phyloP scores from a whole-genome alignment of 2,797 vertebrate genomes.

The Dendrocincla tyrannina region DNA sequence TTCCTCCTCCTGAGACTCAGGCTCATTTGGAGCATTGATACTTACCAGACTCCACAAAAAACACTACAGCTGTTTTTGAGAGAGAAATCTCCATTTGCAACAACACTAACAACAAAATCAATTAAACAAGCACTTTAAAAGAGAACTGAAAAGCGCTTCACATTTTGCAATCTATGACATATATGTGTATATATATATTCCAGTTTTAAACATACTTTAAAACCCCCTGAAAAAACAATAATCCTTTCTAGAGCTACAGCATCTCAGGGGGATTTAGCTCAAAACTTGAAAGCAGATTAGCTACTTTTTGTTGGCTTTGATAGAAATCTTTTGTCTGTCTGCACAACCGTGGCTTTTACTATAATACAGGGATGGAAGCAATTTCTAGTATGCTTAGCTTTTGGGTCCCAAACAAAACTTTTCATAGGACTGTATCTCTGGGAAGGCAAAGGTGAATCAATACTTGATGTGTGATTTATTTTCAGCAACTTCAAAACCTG shows the following conservation, averaged over 20 bases:
- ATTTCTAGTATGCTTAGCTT: background rate
- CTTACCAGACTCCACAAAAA: constrained; percentile 43
- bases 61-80: constrained; percentile 31
- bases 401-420: background rate
- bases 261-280: constrained; percentile 22
- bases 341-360: background rate
- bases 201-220: constrained; percentile 18
- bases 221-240: background rate
- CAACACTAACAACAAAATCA: constrained; percentile 38
- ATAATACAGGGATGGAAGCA: background rate
- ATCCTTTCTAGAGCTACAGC: background rate
- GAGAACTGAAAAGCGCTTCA: background rate
- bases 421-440: background rate
- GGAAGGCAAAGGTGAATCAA: constrained; percentile 15
- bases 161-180: background rate
- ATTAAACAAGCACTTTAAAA: constrained; percentile 57
- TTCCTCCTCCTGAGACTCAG: constrained; percentile 53
- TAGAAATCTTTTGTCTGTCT: constrained; percentile 46
- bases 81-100: constrained; percentile 53
- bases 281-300: constrained; percentile 60
- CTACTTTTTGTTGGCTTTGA: constrained; percentile 48
- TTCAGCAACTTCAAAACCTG: background rate
- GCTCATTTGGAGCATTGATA: constrained; percentile 46
- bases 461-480: background rate
- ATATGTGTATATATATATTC: background rate